Evolutionary conservation across 2,113 vertebrate genomes (phyloP), one percentile per base, ranked within the genome.

Genomic region (Neodon shergylaensis): DNA sequence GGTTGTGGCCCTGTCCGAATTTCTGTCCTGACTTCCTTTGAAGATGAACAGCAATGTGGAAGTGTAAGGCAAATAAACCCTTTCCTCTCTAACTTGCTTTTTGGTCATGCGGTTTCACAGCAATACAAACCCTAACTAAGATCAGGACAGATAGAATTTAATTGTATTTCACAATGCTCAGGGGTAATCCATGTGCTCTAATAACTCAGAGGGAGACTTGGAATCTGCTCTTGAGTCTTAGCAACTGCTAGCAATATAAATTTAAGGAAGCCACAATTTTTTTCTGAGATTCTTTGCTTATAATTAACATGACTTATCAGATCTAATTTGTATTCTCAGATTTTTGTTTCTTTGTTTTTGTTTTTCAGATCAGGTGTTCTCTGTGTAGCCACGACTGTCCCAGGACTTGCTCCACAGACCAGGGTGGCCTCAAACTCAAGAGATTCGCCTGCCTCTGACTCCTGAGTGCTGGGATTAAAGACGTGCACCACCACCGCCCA

Each of bases 191-290:
- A 92, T 65, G 16, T 58, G 52, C 85, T 94, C 11, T 85, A 11
- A 36, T 58, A 92, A 94, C 58, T 88, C 47, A 76, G 39, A 85
- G 93, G 47, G 31, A 42, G 17, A 88, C 47, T 87, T 93, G 1
- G 9, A 88, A 88, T 90, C 81, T 92, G 24, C 82, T 87, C 44
- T 84, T 94, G 44, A 89, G 66, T 90, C 68, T 92, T 52, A 8
- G 33, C 36, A 49, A 87, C 42, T 73, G 4, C 11, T 89, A 39
- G 10, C n/a, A 95, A 44, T 31, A 58, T 72, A 85, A 84, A 91
- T 84, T 44, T 93, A 33, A 36, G 58, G 31, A 96, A 81, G 47
- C 65, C 36, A 93, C 31, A 44, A 44, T 49, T 42, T 31, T 31
- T 39, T 19, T 70, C 21, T 65, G 31, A 65, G 16, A 73, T 88